Conservation (phyloP, 2,888 invertebrate genomes). For the Leucoptera coffeella region DNA sequence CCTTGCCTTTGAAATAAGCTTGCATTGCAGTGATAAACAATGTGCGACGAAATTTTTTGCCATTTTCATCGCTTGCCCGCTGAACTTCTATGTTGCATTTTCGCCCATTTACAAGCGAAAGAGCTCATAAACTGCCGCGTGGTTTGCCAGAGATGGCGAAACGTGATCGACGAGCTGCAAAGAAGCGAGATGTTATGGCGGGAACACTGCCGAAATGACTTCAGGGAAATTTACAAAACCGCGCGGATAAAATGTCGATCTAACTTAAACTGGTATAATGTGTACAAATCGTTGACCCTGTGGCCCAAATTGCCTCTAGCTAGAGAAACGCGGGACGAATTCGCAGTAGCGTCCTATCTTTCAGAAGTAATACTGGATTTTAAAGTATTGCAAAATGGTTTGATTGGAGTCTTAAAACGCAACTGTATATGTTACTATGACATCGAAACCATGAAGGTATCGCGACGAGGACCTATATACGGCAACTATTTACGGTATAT, state of each 20-base stretch:
- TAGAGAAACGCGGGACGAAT: constrained; percentile 19
- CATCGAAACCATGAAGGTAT: constrained; percentile 12
- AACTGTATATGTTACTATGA: constrained; percentile 20
- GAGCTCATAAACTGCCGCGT: constrained; percentile 17
- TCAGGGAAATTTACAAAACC: constrained; percentile 9
- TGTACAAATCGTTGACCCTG: constrained; percentile 22
- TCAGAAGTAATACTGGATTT: constrained; percentile 19
- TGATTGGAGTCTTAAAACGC: constrained; percentile 20
- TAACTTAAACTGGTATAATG: constrained; percentile 16
- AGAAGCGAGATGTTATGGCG: constrained; percentile 17
- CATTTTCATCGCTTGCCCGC: constrained; percentile 14
- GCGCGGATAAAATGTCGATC: constrained; percentile 14
- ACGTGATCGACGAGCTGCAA: constrained; percentile 17
- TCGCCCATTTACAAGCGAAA: constrained; percentile 16
- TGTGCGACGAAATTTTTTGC: constrained; percentile 5
- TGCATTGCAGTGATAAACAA: constrained; percentile 3
- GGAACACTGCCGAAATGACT: constrained; percentile 17
- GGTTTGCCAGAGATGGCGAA: constrained; percentile 21
- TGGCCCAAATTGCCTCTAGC: constrained; percentile 19
- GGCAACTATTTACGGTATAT: constrained; percentile 19
- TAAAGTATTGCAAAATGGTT: constrained; percentile 15
- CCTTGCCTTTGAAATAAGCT: background rate
- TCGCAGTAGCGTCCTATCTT: constrained; percentile 15
- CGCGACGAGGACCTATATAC: constrained; percentile 10
- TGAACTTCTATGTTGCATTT: constrained; percentile 20